Percentiles rank a stretch among this genome's conserved stretches.
Evolutionary conservation across 2,888 invertebrate species (phyloP).

Genomic region (Fissipunctia ypsillon): DNA sequence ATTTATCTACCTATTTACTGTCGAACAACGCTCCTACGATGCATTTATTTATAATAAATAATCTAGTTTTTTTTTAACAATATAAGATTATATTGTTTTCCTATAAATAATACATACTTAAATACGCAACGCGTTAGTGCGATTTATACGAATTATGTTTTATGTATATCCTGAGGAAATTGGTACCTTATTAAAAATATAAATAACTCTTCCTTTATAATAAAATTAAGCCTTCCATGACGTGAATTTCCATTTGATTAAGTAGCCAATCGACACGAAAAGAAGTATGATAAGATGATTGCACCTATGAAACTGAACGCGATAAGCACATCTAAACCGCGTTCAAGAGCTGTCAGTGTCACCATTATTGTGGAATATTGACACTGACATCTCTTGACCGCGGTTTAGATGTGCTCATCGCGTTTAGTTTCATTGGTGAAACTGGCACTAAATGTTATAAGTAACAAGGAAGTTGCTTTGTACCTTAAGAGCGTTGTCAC

Average conservation of each 20-base stretch:
- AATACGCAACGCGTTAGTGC: background rate
- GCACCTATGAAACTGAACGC: too few species aligned
- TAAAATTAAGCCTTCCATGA: background rate
- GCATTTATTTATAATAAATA: constrained; percentile 1
- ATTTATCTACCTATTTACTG: background rate
- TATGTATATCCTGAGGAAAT: background rate
- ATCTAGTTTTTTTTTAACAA: background rate
- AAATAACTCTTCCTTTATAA: background rate
- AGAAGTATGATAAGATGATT: background rate
- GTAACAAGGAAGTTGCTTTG: background rate
- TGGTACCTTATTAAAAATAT: background rate
- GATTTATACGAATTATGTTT: background rate
- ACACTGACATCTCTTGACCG: too few species aligned
- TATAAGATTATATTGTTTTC: background rate
- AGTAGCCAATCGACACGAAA: background rate
- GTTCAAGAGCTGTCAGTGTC: too few species aligned
- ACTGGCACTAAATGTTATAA: too few species aligned
- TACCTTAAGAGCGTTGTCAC: too few species aligned
- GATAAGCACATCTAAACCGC: too few species aligned
- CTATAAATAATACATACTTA: background rate
- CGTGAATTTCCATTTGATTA: background rate
- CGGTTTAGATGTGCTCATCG: too few species aligned
- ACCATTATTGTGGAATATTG: too few species aligned
- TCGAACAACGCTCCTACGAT: constrained; percentile 1
- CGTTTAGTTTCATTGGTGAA: too few species aligned